A percentile compares a stretch with the other conserved stretches of the same genome.
Conservation (phyloP, 2,888 invertebrate genomes). For the Scaptomyza tumidula region DNA sequence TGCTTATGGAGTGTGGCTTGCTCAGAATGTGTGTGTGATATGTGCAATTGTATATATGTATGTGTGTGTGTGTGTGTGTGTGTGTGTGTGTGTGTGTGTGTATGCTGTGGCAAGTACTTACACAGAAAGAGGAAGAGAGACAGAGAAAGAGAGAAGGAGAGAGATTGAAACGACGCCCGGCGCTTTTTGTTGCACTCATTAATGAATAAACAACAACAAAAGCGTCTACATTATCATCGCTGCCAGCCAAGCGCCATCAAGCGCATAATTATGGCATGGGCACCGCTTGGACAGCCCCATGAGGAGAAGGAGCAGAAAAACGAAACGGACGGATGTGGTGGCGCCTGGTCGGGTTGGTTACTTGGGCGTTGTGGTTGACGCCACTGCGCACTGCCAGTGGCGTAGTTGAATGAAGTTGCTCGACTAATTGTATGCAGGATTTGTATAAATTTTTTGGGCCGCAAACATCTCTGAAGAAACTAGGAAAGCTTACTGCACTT, state of each 20-base stretch:
- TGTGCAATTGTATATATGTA: slow-evolving; percentile 4
- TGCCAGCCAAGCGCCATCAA: slow-evolving; percentile 67
- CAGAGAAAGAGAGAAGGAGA: slow-evolving; percentile 3
- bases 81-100: slow-evolving; percentile 19
- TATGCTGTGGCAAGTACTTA: slow-evolving; percentile 31
- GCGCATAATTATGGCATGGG: slow-evolving; percentile 69
- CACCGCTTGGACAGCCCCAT: slow-evolving; percentile 2
- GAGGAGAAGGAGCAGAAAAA: neutral
- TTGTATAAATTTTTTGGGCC: slow-evolving; percentile 25
- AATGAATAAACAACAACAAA: slow-evolving; percentile 74
- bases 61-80: slow-evolving; percentile 25
- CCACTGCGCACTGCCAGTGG: slow-evolving; percentile 43
- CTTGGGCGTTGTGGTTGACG: slow-evolving; percentile 34
- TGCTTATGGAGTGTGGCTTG: slow-evolving; percentile 40
- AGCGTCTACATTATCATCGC: slow-evolving; percentile 68
- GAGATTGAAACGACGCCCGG: slow-evolving; percentile 16
- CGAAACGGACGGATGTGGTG: slow-evolving; percentile 16
- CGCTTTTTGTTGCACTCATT: slow-evolving; percentile 75
- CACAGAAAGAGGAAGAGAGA: slow-evolving; percentile 23
- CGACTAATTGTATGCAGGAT: slow-evolving; percentile 27
- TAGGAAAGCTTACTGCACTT: neutral
- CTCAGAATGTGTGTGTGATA: neutral
- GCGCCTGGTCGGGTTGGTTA: slow-evolving; percentile 10
- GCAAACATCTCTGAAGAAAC: slow-evolving; percentile 7
- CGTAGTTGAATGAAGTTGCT: slow-evolving; percentile 34